Evolutionary conservation across 1,140 invertebrate genomes (phyloP), one percentile per base, ranked within the genome.

Genomic region (Procambarus virginalis): DNA sequence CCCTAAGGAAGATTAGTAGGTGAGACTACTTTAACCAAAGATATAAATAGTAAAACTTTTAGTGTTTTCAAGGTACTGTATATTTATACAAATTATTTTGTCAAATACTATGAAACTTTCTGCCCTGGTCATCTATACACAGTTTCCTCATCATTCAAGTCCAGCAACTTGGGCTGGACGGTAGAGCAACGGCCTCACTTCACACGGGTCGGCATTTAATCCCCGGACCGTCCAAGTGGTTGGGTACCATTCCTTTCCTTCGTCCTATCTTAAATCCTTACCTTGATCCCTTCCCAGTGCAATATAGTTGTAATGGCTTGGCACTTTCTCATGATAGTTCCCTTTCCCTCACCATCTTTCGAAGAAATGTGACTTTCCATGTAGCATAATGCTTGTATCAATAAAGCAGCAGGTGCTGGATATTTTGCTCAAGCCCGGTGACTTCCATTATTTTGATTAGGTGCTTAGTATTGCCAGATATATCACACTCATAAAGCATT

Each of bases 1-100:
- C 45, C 85, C 91, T 22, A 91, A 88, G 34, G 48, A 46, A 76
- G 75, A 89, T 34, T 83, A n/a, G 34, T 73, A 73, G n/a, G n/a
- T 34, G 34, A 73, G 68, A 73, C 34, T 34, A 73, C n/a, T 73
- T 34, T 8, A 34, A 73, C 22, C 8, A 55, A 9, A 12, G 12
- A 68, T 17, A 68, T 20, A 68, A 68, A 5, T 17, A n/a, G 12
- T 68, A 68, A 68, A 5, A 20, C 20, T n/a, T 2, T 17, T 5
- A 45, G n/a, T 73, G n/a, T 2, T 5, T 10, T 73, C 68, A 73
- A 8, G n/a, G 8, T 8, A 8, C 22, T 68, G 10, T 68, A 73
- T 73, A 34, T 34, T 34, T 9, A 8, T 4, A 4, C 22, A 45
- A 8, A 1, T 20, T 34, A 73, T 73, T 73, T n/a, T 34, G n/a